phyloP scores from a whole-genome alignment of 2,113 vertebrate genomes.

The human (Homo sapiens) region GRCh38 chr5:93281001-93281500 shows the following conservation, averaged over 20 bases:
- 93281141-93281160: background rate
- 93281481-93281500: background rate
- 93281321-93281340: background rate
- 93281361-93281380: background rate
- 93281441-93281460: conserved; percentile 48
- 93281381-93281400: background rate
- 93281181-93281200: background rate
- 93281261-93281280: background rate
- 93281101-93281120: background rate
- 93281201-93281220: conserved; percentile 19
- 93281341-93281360: background rate
- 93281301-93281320: background rate
- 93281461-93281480: background rate
- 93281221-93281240: background rate
- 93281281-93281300: background rate
- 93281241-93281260: background rate
- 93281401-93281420: background rate
- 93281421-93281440: conserved; percentile 46
- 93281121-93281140: fast-evolving
- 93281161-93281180: background rate
- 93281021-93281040: fast-evolving
- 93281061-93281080: background rate
- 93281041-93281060: background rate
- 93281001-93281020: fast-evolving
- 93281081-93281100: conserved; percentile 20